Base-by-base conservation (phyloP, 1,140 invertebrate species). In the Drosophila paulistorum region DNA sequence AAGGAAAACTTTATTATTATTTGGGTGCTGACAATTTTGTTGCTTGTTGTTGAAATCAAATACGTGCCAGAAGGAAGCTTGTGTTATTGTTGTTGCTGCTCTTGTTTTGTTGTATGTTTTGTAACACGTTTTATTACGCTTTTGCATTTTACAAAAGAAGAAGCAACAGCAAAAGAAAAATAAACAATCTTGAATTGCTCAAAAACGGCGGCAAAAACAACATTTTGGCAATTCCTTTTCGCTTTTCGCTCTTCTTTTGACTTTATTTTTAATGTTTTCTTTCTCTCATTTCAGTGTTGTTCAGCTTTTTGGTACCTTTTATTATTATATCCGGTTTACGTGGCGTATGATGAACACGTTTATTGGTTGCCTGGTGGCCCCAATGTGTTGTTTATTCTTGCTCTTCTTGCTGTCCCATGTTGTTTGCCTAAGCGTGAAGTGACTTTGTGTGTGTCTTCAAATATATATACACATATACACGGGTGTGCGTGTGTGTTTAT, bases 321-420 rank as follows among this genome's bases (percentile, higher is more conserved):
- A 87, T 82, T 86, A 86, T 87, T 82, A 73, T 77, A 82, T 86
- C 83, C 82, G 83, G 82, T 69, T 87, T 79, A 86, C 72, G 83
- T 86, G 71, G 79, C 78, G 72, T 77, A 87, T 86, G 79, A 86
- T 82, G 79, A 87, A 79, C 72, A 79, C 69, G 68, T 79, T 81
- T 77, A 87, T 79, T 78, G 82, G 79, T 81, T 86, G 79, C 75
- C 66, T 71, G 79, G 55, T 69, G 42, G 58, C 39, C 35, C 30
- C 55, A 68, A 62, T 42, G 57, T 41, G 13, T 3, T 11, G 13
- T 39, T 57, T 48, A 62, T 65, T 64, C 33, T 23, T 37, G 35
- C 26, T 17, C 6, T 33, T 20, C 26, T 51, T 59, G 17, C 7
- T 76, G 26, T 64, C 26, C 26, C 55, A 33, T 23, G 63, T 55